These are phyloP conservation scores for Chromoteleia sp. DNA, from an alignment of 2,888 invertebrate species.

Conservation along the genomic window DNA sequence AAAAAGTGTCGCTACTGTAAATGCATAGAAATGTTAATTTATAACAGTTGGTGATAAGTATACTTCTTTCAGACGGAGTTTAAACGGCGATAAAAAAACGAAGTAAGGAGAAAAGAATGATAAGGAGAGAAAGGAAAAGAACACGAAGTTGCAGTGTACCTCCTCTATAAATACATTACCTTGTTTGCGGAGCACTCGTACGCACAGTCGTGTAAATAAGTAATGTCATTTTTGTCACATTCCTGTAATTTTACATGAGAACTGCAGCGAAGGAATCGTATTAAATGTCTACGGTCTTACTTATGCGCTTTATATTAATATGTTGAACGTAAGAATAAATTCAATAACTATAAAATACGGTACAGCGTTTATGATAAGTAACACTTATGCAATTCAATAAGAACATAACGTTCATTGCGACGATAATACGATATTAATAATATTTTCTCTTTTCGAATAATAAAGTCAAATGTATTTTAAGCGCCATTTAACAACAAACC, in stretches of 20 bases:
- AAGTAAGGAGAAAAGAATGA: conserved; percentile 66
- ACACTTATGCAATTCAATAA: conserved; percentile 4
- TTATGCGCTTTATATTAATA: conserved; percentile 6
- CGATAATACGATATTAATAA: background rate
- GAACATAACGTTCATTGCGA: too few relatives aligned
- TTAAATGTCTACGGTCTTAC: conserved; percentile 20
- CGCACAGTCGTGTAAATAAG: conserved; percentile 77
- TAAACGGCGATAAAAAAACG: conserved; percentile 72
- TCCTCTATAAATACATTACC: conserved; percentile 84
- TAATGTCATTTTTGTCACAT: conserved; percentile 80
- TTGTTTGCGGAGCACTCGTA: conserved; percentile 83
- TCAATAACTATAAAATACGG: background rate
- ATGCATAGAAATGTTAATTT: conserved; percentile 70
- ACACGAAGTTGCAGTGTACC: conserved; percentile 71
- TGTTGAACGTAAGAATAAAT: background rate
- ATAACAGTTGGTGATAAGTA: conserved; percentile 69
- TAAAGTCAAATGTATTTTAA: conserved; percentile 7
- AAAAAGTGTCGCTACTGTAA: conserved; percentile 52
- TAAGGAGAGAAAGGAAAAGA: conserved; percentile 69
- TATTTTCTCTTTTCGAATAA: background rate
- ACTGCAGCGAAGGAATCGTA: conserved; percentile 36
- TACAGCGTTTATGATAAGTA: background rate
- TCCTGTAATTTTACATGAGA: conserved; percentile 71
- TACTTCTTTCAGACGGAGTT: conserved; percentile 71
- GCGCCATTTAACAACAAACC: conserved; percentile 30